phyloP scores from a whole-genome alignment of 2,113 vertebrate genomes.

The Acanthisitta chloris region DNA sequence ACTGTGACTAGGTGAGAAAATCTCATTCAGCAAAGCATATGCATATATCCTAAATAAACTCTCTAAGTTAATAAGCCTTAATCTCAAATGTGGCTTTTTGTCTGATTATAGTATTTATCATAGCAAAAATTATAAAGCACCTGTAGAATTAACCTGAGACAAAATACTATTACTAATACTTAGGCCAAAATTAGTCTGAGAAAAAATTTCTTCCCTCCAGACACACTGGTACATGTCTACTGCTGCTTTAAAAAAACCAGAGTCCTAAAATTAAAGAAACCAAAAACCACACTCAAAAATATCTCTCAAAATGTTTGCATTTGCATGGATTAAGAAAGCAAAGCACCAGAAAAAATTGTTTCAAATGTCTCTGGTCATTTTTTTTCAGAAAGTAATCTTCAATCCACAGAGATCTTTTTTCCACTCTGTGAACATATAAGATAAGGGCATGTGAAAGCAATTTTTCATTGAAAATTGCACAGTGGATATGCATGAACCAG shows the following conservation, averaged over 20 bases:
- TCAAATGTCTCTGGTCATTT: conserved; percentile 3
- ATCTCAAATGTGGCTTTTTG: neutral
- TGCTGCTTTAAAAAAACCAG: neutral
- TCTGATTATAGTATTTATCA: neutral
- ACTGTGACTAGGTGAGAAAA: neutral
- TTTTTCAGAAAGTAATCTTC: neutral
- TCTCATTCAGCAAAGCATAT: neutral
- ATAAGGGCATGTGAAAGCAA: conserved; percentile 1
- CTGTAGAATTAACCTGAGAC: neutral
- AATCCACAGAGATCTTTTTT: neutral
- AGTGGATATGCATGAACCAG: neutral
- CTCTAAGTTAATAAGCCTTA: neutral
- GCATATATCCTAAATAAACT: neutral
- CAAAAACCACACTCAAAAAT: neutral
- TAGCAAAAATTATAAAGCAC: neutral
- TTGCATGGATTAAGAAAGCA: neutral
- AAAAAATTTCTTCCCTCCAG: neutral
- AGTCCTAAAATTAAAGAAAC: neutral
- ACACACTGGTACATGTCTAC: neutral
- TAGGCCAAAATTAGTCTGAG: neutral
- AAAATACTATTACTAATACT: neutral
- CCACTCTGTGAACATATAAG: neutral
- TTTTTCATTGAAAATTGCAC: neutral
- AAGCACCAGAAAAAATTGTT: neutral
- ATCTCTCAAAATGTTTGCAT: conserved; percentile 36